Conservation (phyloP, 2,797 vertebrate species). For the Sus cebifrons region DNA sequence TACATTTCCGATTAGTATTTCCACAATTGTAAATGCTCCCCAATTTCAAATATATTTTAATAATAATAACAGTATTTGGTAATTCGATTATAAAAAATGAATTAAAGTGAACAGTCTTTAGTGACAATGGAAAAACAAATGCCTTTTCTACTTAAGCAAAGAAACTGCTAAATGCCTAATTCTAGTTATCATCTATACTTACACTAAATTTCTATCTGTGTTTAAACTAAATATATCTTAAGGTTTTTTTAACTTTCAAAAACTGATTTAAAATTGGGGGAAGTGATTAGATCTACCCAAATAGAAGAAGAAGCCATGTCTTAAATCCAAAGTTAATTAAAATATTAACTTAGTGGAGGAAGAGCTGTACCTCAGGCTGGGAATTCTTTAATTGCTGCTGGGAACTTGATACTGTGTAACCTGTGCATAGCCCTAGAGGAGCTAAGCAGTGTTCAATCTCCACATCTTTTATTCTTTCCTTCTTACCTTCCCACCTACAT, state of each 20-base stretch:
- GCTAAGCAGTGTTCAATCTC: neutral
- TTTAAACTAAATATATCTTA: slow-evolving; percentile 54
- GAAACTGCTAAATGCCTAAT: slow-evolving; percentile 15
- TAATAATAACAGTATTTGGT: slow-evolving; percentile 68
- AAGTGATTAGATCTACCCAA: slow-evolving; percentile 39
- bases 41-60: slow-evolving; percentile 57
- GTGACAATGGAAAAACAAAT: slow-evolving; percentile 37
- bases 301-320: slow-evolving; percentile 29
- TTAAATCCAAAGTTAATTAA: slow-evolving; percentile 60
- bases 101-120: slow-evolving; percentile 58
- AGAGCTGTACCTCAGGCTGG: neutral
- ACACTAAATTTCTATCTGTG: neutral
- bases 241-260: slow-evolving; percentile 44
- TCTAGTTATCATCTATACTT: neutral
- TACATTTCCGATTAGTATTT: slow-evolving; percentile 76
- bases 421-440: neutral
- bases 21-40: slow-evolving; percentile 56
- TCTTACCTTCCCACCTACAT: neutral
- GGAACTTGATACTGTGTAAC: neutral
- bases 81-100: slow-evolving; percentile 72
- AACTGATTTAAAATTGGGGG: slow-evolving; percentile 30
- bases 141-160: slow-evolving; percentile 43
- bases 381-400: neutral
- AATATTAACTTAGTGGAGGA: slow-evolving; percentile 29
- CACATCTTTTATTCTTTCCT: no score